A percentile compares a stretch with the other conserved stretches of the same genome.
Evolutionary conservation across 1,140 invertebrate genomes (phyloP).

Genomic region (Trichonephila inaurata): DNA sequence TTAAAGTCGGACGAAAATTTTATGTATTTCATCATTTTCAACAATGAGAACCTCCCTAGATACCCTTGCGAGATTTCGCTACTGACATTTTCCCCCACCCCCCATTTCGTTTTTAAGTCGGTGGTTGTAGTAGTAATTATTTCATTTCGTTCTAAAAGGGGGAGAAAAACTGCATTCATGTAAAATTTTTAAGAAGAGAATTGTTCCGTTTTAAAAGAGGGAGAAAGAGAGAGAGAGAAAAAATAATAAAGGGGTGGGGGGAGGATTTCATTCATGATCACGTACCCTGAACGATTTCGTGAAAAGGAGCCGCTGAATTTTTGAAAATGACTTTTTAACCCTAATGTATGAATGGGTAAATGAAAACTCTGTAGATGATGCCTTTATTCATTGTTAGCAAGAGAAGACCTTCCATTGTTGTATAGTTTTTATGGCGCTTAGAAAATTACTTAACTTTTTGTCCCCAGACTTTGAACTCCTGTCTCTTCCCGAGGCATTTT

Average conservation of each 20-base stretch:
- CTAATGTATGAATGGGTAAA: conserved; percentile 47
- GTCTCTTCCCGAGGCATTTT: neutral
- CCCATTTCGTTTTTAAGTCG: neutral
- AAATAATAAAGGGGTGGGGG: neutral
- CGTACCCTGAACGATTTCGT: conserved; percentile 40
- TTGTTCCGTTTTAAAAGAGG: neutral
- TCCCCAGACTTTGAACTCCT: neutral
- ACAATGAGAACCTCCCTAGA: neutral
- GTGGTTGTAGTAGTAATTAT: conserved; percentile 43
- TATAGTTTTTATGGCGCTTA: conserved; percentile 7
- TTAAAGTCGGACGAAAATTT: conserved; percentile 46
- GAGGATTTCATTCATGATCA: conserved; percentile 42
- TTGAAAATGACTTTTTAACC: conserved; percentile 37
- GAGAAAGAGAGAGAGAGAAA: no score
- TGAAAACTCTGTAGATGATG: neutral
- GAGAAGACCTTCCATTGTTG: conserved; percentile 24
- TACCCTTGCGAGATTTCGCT: neutral
- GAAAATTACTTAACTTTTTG: neutral
- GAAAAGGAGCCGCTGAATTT: neutral
- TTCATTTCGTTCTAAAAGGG: conserved; percentile 14
- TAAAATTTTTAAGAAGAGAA: neutral
- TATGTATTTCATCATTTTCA: conserved; percentile 51
- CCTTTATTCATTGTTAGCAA: conserved; percentile 40
- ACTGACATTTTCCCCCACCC: neutral
- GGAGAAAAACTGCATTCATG: conserved; percentile 40